Percentiles rank a stretch among this genome's conserved stretches.
Evolutionary conservation across 2,797 vertebrate genomes (phyloP).

Genomic region (Australoheros facetus): DNA sequence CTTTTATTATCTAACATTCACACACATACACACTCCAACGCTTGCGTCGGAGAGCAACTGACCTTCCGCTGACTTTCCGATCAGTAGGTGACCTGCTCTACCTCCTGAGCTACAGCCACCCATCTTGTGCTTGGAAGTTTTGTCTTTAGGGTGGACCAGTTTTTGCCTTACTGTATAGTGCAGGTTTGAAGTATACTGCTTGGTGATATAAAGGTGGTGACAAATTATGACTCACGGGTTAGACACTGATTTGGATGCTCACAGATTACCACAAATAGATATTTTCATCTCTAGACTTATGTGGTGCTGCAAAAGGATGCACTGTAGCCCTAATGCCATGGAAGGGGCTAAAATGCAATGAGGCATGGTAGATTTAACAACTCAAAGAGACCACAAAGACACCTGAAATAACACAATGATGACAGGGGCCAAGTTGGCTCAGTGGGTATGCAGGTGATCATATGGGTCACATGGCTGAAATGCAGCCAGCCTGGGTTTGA

Average conservation of each 20-base stretch:
- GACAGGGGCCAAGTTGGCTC: too few relatives aligned
- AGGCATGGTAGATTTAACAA: background rate
- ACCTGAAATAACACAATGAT: background rate
- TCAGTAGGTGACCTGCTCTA: too few relatives aligned
- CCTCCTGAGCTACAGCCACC: too few relatives aligned
- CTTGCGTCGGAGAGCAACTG: too few relatives aligned
- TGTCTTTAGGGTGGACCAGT: too few relatives aligned
- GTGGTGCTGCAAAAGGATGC: background rate
- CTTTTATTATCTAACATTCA: too few relatives aligned
- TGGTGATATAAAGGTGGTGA: background rate
- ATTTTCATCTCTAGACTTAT: background rate
- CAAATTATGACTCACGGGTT: background rate
- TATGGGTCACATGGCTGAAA: too few relatives aligned
- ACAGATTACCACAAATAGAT: background rate
- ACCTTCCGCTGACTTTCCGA: too few relatives aligned
- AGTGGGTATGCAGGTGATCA: too few relatives aligned
- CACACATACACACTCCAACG: too few relatives aligned
- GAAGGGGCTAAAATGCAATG: background rate
- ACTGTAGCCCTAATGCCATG: background rate
- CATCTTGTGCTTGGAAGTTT: background rate
- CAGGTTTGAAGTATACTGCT: background rate
- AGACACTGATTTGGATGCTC: background rate
- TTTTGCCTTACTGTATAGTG: too few relatives aligned
- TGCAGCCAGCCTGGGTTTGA: too few relatives aligned
- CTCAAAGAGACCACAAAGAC: background rate